Evolutionary conservation across 1,140 invertebrate species (phyloP), one percentile per base, ranked within the genome.

Genomic region (Mizuhopecten yessoensis): DNA sequence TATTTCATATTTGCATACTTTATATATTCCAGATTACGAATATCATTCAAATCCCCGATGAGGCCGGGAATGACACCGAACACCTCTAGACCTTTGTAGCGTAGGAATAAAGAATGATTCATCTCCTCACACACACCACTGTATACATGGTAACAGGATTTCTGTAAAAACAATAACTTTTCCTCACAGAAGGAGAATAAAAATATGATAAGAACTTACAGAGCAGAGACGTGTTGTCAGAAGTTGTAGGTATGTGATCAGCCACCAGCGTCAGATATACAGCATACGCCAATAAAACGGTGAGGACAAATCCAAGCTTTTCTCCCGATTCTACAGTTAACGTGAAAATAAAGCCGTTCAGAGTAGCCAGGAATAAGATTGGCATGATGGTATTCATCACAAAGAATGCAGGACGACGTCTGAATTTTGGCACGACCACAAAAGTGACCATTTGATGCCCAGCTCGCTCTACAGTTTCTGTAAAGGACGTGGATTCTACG

Each of bases 261-360:
- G 90, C 33, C 7, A 93, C 90, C 45, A 92, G 88, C 20, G 92
- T 92, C 15, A 94, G 75, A 29, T 93, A 91, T 17, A 94, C 91
- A 29, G 90, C 88, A 34, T 91, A 92, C 23, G 92, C 91, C 36
- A 94, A 87, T 13, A 94, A 89, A 17, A 94, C 92, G 5, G 92
- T 94, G 33, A 94, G 86, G 0, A 92, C 90, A 87, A 91, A 94
- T n/a, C 93, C 91, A 89, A 94, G 86, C 57, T 92, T 93, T 90
- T 94, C 94, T 42, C 94, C 94, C 17, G 92, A 92, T 23, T 94
- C 94, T 1, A 91, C 34, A 33, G 92, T 93, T n/a, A 94, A 34
- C 11, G 87, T n/a, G 87, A 94, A 94, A 10, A 91, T 89, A 7
- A 91, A 49, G 15, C 88, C 87, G 33, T 89, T 92, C 87, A 94